Percentiles rank a stretch among this genome's conserved stretches.
These are phyloP conservation scores for Cervus canadensis DNA, from an alignment of 2,113 vertebrate species.

Conservation along the genomic window DNA sequence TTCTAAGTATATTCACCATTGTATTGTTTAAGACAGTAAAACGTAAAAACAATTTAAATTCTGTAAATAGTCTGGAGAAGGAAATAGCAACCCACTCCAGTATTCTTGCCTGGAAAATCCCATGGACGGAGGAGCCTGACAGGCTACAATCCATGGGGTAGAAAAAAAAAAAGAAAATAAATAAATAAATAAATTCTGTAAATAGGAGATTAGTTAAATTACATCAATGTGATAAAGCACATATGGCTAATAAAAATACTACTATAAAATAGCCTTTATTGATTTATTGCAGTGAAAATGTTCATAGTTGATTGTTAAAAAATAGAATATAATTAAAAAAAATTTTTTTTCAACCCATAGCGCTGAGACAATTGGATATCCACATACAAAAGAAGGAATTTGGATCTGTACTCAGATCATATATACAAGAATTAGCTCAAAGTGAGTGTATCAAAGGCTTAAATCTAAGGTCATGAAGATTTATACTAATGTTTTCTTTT, in stretches of 20 bases:
- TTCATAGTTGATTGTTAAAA: background rate
- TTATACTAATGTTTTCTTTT: background rate
- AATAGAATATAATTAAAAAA: background rate
- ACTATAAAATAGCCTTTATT: background rate
- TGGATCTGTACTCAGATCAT: background rate
- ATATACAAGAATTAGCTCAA: background rate
- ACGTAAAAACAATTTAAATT: background rate
- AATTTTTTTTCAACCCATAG: background rate
- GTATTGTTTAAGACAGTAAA: conserved; percentile 9
- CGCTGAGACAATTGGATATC: background rate
- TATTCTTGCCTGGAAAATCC: no score
- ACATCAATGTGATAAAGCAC: background rate
- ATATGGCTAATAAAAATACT: background rate
- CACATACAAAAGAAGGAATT: background rate
- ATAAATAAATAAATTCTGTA: background rate
- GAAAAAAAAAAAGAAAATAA: no score
- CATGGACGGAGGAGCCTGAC: no score
- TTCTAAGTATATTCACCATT: background rate
- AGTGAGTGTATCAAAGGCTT: background rate
- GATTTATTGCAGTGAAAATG: background rate
- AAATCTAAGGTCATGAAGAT: background rate
- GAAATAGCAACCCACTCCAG: no score
- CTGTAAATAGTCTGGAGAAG: background rate
- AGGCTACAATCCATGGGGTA: no score
- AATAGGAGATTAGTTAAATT: background rate